Percentiles rank a stretch among this genome's conserved stretches.
phyloP scores from a whole-genome alignment of 2,113 vertebrate species.

The Zosterops lateralis region DNA sequence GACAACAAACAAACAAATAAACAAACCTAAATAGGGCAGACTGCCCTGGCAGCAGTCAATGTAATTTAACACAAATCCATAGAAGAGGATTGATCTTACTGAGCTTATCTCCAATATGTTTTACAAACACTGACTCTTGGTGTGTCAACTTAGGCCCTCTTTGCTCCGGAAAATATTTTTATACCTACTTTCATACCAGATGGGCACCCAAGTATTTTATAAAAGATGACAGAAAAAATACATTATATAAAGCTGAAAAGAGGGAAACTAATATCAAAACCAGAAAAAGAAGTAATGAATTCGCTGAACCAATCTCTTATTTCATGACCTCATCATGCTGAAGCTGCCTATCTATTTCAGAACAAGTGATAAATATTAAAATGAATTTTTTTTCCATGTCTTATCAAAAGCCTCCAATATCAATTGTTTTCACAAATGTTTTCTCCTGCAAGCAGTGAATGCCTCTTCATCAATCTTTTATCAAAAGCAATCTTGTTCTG shows the following conservation, averaged over 20 bases:
- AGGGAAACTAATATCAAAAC: conserved; percentile 54
- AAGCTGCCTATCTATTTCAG: conserved; percentile 57
- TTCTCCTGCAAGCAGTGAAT: conserved; percentile 57
- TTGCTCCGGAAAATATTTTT: conserved; percentile 47
- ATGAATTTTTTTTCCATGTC: conserved; percentile 59
- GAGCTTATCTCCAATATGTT: conserved; percentile 3
- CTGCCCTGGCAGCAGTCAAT: background rate
- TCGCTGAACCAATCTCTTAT: conserved; percentile 55
- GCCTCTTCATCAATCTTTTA: conserved; percentile 74
- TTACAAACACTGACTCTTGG: conserved; percentile 10
- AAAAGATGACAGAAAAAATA: conserved; percentile 66
- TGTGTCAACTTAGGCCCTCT: background rate
- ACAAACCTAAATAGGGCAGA: background rate
- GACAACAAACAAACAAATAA: background rate
- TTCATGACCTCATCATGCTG: conserved; percentile 66
- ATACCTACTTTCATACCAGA: conserved; percentile 22
- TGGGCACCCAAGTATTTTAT: conserved; percentile 47
- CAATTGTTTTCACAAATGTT: conserved; percentile 71
- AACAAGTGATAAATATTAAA: conserved; percentile 74
- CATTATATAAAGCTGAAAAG: conserved; percentile 49
- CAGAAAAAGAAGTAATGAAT: conserved; percentile 68
- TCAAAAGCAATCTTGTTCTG: conserved; percentile 69
- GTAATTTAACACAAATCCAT: conserved; percentile 38
- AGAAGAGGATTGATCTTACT: conserved; percentile 15
- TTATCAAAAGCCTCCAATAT: conserved; percentile 71